Percentiles rank a stretch among this genome's conserved stretches.
phyloP scores from a whole-genome alignment of 2,888 invertebrate genomes.

The Chymomyza caudatula region DNA sequence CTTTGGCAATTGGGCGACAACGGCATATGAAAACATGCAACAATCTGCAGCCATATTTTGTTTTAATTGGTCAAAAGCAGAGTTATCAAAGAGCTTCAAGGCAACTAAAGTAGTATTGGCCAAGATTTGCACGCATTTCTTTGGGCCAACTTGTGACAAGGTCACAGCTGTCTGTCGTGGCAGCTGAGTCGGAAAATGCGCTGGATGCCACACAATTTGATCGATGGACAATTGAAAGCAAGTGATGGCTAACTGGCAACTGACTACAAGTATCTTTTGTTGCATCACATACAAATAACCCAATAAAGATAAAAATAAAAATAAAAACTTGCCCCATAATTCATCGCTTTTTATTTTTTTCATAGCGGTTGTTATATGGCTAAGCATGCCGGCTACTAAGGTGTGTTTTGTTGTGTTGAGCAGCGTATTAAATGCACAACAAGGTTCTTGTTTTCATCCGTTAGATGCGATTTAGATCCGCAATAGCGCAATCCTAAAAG shows the following conservation, averaged over 20 bases:
- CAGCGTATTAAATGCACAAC: conserved; percentile 69
- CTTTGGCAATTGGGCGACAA: conserved; percentile 56
- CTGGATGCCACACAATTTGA: conserved; percentile 40
- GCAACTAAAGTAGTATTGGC: conserved; percentile 2
- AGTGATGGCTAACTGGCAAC: conserved; percentile 53
- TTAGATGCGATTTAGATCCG: conserved; percentile 52
- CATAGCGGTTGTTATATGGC: conserved; percentile 14
- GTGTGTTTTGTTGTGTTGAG: conserved; percentile 30
- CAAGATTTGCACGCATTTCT: conserved; percentile 60
- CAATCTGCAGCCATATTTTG: background rate
- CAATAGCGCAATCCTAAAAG: conserved; percentile 33
- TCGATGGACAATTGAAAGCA: conserved; percentile 72
- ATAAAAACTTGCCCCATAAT: conserved; percentile 67
- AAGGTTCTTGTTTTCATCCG: conserved; percentile 71
- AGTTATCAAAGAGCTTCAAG: conserved; percentile 25
- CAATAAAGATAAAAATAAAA: conserved; percentile 10
- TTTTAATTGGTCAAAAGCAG: conserved; percentile 37
- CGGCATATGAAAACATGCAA: conserved; percentile 12
- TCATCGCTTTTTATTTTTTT: conserved; percentile 65
- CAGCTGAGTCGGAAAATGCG: conserved; percentile 3
- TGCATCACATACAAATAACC: conserved; percentile 23
- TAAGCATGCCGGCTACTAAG: conserved; percentile 25
- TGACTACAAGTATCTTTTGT: conserved; percentile 16
- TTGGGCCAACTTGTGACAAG: conserved; percentile 37
- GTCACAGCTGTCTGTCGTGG: conserved; percentile 19